Evolutionary conservation across 1,140 invertebrate species (phyloP).

Genomic region (Oscheius sp.): DNA sequence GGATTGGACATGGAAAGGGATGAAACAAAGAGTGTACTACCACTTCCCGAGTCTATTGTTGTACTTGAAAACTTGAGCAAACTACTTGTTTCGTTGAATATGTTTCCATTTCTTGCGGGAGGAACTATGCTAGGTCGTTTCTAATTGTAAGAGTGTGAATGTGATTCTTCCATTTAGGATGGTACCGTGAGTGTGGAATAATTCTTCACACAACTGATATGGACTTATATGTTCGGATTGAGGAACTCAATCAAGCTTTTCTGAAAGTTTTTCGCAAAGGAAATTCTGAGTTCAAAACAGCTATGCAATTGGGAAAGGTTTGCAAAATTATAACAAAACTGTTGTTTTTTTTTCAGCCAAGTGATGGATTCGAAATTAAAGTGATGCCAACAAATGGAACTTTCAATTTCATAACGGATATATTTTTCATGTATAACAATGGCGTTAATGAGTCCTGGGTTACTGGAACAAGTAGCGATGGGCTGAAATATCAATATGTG

Average conservation of each 20-base stretch:
- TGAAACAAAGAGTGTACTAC: neutral
- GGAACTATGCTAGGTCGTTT: neutral
- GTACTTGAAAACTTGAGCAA: neutral
- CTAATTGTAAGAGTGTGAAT: neutral
- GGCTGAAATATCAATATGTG: too few relatives aligned
- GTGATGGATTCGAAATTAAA: neutral
- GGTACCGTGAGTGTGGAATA: slow-evolving; percentile 1
- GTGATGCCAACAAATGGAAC: neutral
- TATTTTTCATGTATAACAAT: too few relatives aligned
- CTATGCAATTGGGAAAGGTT: neutral
- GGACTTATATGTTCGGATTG: neutral
- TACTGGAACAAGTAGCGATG: too few relatives aligned
- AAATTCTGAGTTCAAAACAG: neutral
- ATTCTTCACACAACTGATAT: too few relatives aligned
- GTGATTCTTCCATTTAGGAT: neutral
- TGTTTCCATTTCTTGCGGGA: neutral
- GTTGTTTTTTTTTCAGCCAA: neutral
- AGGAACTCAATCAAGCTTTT: too few relatives aligned
- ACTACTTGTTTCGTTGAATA: neutral
- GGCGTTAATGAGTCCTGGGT: too few relatives aligned
- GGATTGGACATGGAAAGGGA: neutral
- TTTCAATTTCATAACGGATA: neutral
- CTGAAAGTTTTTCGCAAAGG: too few relatives aligned
- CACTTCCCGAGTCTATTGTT: neutral
- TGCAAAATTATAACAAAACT: too few relatives aligned